A percentile compares a stretch with the other conserved stretches of the same genome.
Evolutionary conservation across 2,797 vertebrate genomes (phyloP).

Genomic region (Corythornis leucogaster): DNA sequence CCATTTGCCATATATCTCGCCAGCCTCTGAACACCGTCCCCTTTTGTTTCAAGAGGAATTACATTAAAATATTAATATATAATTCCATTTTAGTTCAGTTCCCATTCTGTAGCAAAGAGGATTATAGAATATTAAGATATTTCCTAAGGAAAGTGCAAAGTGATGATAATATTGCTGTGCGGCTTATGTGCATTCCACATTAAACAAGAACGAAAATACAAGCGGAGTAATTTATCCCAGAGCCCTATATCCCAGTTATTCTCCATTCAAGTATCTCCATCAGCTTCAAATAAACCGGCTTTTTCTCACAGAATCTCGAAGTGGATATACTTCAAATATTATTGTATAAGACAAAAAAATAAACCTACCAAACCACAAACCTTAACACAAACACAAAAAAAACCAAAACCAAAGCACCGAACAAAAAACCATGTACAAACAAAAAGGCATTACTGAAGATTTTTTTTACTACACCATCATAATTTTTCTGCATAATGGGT

Average conservation of each 20-base stretch:
- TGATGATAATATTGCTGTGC: conserved; percentile 58
- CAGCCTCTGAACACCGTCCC: conserved; percentile 71
- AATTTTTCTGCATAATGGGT: not conserved
- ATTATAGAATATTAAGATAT: conserved; percentile 76
- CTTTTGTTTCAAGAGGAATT: conserved; percentile 82
- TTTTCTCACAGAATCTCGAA: conserved; percentile 35
- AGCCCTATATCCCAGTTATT: conserved; percentile 49
- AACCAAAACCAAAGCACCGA: too few relatives aligned
- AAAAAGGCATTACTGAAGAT: conserved; percentile 27
- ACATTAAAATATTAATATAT: conserved; percentile 79
- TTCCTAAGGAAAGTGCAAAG: conserved; percentile 70
- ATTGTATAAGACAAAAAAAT: not conserved
- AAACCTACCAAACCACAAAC: not conserved
- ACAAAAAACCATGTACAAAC: not conserved
- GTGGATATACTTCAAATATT: not conserved
- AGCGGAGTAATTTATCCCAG: conserved; percentile 65
- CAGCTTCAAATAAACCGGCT: conserved; percentile 24
- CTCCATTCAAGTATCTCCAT: conserved; percentile 53
- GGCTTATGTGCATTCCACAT: conserved; percentile 54
- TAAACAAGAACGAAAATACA: conserved; percentile 60
- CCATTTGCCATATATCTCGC: conserved; percentile 79
- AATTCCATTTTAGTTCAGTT: conserved; percentile 75
- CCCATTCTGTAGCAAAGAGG: conserved; percentile 71
- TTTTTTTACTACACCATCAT: conserved; percentile 59
- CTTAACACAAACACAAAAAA: too few relatives aligned